A percentile compares a stretch with the other conserved stretches of the same genome.
These are phyloP conservation scores for Ophthalmolycus amberensis DNA, from an alignment of 2,113 vertebrate genomes.

Conservation along the genomic window DNA sequence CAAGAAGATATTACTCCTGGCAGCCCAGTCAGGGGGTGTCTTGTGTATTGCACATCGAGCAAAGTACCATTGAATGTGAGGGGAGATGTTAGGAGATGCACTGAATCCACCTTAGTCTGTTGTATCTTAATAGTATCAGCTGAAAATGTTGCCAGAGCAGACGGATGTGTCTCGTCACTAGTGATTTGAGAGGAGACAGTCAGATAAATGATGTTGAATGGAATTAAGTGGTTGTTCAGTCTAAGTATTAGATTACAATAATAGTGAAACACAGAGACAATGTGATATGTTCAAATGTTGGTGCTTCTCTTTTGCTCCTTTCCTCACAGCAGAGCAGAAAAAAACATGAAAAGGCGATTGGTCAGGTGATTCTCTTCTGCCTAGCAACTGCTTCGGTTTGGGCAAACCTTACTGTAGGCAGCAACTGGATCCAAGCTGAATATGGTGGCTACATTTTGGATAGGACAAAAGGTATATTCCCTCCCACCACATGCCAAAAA, in stretches of 20 bases:
- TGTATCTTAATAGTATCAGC: not conserved
- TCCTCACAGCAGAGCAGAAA: not conserved
- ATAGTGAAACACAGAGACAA: not conserved
- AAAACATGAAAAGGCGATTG: not conserved
- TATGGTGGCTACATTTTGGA: not conserved
- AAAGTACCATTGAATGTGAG: not conserved
- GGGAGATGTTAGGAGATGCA: not conserved
- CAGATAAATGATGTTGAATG: not conserved
- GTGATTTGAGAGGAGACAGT: not conserved
- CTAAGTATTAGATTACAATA: not conserved
- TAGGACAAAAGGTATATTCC: not conserved
- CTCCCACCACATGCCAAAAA: not conserved
- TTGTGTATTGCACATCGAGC: not conserved
- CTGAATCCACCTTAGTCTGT: not conserved
- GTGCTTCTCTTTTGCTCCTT: not conserved
- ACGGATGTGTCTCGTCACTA: not conserved
- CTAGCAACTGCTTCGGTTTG: slow-evolving; percentile 19
- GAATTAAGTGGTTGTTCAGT: not conserved
- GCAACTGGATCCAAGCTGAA: not conserved
- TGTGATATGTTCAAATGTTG: not conserved
- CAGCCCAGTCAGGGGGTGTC: not conserved
- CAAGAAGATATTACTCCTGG: slow-evolving; percentile 3
- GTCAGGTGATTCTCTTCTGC: not conserved
- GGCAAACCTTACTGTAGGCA: not conserved
- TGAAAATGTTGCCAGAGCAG: not conserved